A percentile compares a stretch with the other conserved stretches of the same genome.
These are phyloP conservation scores for Chloropsis cyanopogon DNA, from an alignment of 2,113 vertebrate species.

Conservation along the genomic window DNA sequence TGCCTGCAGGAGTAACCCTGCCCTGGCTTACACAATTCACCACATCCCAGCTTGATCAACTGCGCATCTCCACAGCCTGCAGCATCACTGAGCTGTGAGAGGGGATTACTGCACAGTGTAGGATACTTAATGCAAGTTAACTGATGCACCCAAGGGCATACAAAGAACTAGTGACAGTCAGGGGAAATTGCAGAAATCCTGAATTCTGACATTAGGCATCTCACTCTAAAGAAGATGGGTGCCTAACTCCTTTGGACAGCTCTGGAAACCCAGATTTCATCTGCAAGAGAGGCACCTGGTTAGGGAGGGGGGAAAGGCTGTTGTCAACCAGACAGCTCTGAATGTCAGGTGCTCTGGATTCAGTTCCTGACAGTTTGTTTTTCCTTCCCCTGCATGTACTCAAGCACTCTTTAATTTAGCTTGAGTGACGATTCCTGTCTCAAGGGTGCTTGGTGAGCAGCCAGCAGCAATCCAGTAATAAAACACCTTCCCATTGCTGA, in stretches of 20 bases:
- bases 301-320: background rate
- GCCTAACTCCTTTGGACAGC: background rate
- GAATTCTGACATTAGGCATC: background rate
- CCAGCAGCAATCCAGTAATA: constrained; percentile 26
- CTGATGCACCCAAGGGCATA: background rate
- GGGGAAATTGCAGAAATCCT: background rate
- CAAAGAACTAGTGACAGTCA: background rate
- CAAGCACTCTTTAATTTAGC: constrained; percentile 41
- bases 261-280: background rate
- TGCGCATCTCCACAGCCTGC: background rate
- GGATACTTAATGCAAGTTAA: background rate
- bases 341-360: background rate
- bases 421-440: constrained; percentile 29
- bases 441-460: constrained; percentile 30
- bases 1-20: background rate
- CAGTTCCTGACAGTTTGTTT: constrained; percentile 39
- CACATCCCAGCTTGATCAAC: background rate
- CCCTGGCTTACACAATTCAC: background rate
- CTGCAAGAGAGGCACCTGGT: background rate
- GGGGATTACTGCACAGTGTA: background rate
- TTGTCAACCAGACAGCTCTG: background rate
- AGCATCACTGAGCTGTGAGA: background rate
- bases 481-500: constrained; percentile 25
- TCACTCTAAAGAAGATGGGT: background rate
- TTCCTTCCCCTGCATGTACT: background rate